phyloP scores from a whole-genome alignment of 2,113 vertebrate species.

The Plecturocebus donacophilus region DNA sequence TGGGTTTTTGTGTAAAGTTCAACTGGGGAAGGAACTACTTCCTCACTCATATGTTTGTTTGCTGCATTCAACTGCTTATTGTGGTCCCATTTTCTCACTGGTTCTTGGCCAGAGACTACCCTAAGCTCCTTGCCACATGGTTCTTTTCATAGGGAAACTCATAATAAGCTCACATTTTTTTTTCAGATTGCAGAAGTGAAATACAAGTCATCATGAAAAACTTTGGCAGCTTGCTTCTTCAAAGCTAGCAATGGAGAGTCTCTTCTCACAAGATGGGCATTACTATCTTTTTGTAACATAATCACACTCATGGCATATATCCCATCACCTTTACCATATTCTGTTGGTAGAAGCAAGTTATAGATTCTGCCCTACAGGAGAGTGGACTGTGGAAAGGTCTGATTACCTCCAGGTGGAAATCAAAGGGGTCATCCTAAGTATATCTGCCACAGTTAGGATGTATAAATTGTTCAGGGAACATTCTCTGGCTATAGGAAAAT shows the following conservation, averaged over 20 bases:
- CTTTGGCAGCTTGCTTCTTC: not conserved
- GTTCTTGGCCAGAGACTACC: not conserved
- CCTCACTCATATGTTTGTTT: not conserved
- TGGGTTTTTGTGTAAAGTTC: not conserved
- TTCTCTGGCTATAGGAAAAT: not conserved
- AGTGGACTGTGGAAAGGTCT: not conserved
- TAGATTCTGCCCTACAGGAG: not conserved
- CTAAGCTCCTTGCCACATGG: not conserved
- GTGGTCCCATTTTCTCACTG: not conserved
- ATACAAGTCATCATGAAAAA: not conserved
- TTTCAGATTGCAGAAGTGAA: not conserved
- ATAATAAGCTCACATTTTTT: not conserved
- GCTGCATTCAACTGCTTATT: not conserved
- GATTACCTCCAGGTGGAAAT: not conserved
- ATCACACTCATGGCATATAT: no score
- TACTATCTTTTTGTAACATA: not conserved
- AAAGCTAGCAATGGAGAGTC: not conserved
- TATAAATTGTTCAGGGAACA: not conserved
- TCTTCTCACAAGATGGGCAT: not conserved
- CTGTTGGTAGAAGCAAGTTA: not conserved
- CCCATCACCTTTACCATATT: not conserved
- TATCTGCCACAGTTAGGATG: not conserved
- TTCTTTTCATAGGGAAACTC: not conserved
- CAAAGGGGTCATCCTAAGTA: no score
- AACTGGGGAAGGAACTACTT: not conserved